Conservation (phyloP, 2,113 vertebrate species). For the Glareola pratincola region DNA sequence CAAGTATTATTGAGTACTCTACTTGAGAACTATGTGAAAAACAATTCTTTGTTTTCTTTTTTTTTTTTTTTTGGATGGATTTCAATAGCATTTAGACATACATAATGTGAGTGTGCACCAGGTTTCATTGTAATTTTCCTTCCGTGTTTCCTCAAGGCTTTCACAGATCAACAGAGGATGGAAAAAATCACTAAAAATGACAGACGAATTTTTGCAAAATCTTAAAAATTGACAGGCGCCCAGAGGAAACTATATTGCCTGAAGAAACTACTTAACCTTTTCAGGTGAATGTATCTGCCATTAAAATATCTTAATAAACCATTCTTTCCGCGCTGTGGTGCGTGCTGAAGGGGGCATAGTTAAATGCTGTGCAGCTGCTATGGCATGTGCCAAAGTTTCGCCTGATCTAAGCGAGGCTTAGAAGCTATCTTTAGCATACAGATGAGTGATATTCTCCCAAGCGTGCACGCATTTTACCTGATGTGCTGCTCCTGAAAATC, state of each 20-base stretch:
- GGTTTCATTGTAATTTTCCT: not conserved
- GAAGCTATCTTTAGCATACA: conserved; percentile 5
- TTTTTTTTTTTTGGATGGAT: not conserved
- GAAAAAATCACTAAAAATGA: not conserved
- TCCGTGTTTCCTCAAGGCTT: not conserved
- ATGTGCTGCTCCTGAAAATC: not conserved
- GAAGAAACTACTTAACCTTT: not conserved
- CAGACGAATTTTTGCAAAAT: not conserved
- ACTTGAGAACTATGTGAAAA: not conserved
- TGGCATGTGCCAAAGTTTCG: not conserved
- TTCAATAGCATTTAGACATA: not conserved
- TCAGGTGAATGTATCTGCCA: not conserved
- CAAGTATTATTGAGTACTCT: not conserved
- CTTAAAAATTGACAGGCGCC: not conserved
- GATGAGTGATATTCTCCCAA: not conserved
- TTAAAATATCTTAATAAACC: not conserved
- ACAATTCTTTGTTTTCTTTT: not conserved
- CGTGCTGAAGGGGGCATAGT: not conserved
- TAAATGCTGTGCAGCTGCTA: not conserved
- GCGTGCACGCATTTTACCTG: not conserved
- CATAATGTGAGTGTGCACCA: not conserved
- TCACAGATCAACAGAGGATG: not conserved
- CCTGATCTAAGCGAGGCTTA: not conserved
- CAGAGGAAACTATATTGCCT: not conserved
- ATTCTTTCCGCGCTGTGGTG: not conserved